These are phyloP conservation scores for Bombus affinis DNA, from an alignment of 1,140 invertebrate genomes.

Conservation along the genomic window DNA sequence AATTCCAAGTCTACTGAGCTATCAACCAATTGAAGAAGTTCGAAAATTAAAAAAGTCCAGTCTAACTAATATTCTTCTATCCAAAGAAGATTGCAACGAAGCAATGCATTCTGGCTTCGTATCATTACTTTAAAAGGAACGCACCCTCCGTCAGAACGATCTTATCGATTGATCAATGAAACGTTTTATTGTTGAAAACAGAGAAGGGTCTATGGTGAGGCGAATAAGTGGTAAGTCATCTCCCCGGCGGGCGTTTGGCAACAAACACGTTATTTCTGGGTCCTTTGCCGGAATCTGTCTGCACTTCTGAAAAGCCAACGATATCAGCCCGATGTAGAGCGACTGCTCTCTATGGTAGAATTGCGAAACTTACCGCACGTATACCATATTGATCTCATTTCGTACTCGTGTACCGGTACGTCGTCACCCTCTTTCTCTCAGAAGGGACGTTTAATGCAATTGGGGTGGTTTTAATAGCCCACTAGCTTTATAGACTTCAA, in stretches of 20 bases:
- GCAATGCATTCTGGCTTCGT: too few species aligned
- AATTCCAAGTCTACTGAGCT: background rate
- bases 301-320: conserved; percentile 26
- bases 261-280: conserved; percentile 52
- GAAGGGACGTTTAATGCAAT: conserved; percentile 11
- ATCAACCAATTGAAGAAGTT: background rate
- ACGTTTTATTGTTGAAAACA: conserved; percentile 3
- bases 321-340: background rate
- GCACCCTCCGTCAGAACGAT: background rate
- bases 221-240: conserved; percentile 36
- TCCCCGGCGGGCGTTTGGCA: conserved; percentile 28
- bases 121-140: background rate
- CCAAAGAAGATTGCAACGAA: background rate
- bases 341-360: background rate
- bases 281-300: background rate
- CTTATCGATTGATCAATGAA: conserved; percentile 16
- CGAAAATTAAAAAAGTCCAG: background rate
- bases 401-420: background rate
- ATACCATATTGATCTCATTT: conserved; percentile 22
- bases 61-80: background rate
- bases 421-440: background rate
- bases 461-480: conserved; percentile 21
- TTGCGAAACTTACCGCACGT: background rate
- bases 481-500: background rate
- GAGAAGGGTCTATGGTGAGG: background rate